Evolutionary conservation across 2,888 invertebrate genomes (phyloP).

Genomic region (Hanleya hanleyi): DNA sequence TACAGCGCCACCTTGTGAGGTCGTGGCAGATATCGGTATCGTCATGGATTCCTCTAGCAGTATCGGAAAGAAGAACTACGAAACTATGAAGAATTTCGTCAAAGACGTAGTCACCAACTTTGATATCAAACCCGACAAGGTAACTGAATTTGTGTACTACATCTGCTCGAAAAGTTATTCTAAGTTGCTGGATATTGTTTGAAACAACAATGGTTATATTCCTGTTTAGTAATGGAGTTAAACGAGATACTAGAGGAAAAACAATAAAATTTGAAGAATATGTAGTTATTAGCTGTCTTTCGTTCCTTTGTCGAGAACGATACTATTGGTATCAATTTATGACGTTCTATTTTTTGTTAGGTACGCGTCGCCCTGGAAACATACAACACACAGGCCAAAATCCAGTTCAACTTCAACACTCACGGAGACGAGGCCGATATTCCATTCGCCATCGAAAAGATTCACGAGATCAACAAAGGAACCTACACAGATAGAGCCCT

Average conservation of each 20-base stretch:
- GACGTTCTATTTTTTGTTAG: too few species aligned
- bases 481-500: background rate
- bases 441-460: background rate
- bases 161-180: too few species aligned
- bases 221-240: too few species aligned
- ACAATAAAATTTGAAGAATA: too few species aligned
- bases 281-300: too few species aligned
- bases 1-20: slow-evolving; percentile 2
- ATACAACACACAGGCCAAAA: background rate
- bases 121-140: background rate
- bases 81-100: background rate
- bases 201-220: too few species aligned
- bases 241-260: too few species aligned
- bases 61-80: background rate
- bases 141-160: too few species aligned
- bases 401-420: slow-evolving; percentile 8
- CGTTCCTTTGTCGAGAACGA: too few species aligned
- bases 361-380: background rate
- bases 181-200: too few species aligned
- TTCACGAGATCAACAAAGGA: background rate
- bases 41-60: slow-evolving; percentile 5
- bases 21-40: background rate
- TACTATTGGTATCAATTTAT: too few species aligned
- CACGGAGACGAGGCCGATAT: slow-evolving; percentile 7
- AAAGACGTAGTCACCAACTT: slow-evolving; percentile 3